phyloP scores from a whole-genome alignment of 2,113 vertebrate genomes.

The Elanoides forficatus region DNA sequence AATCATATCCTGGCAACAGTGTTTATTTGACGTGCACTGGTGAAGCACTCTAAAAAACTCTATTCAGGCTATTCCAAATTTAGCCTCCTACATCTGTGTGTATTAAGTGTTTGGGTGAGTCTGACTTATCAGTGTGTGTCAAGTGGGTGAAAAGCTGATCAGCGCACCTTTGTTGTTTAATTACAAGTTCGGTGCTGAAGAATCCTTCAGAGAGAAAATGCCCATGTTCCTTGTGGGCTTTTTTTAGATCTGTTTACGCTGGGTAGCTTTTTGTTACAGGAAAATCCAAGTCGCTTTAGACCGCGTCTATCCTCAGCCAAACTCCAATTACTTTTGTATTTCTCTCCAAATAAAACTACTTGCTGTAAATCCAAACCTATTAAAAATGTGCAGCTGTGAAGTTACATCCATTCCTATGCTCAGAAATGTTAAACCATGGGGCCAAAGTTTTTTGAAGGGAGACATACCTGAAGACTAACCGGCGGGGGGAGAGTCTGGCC shows the following conservation, averaged over 20 bases:
- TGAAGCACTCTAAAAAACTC: conserved; percentile 1
- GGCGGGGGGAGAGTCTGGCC: accelerated
- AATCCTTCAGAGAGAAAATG: not conserved
- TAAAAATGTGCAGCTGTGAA: conserved; percentile 38
- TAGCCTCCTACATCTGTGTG: not conserved
- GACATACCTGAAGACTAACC: not conserved
- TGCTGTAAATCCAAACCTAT: not conserved
- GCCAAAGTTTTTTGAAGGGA: not conserved
- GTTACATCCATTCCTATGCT: not conserved
- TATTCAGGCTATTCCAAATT: not conserved
- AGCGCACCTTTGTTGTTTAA: not conserved
- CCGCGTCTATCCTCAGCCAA: not conserved
- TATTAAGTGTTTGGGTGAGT: conserved; percentile 24
- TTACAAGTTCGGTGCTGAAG: not conserved
- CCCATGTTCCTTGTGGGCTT: not conserved
- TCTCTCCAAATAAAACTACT: conserved; percentile 35
- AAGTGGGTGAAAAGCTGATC: not conserved
- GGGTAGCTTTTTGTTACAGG: not conserved
- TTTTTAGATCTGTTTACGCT: conserved; percentile 25
- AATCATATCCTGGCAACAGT: conserved; percentile 46
- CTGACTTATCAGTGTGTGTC: not conserved
- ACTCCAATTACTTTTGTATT: conserved; percentile 21
- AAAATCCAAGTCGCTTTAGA: not conserved
- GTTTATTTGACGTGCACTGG: not conserved
- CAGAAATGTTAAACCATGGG: not conserved